Evolutionary conservation across 2,888 invertebrate species (phyloP), one percentile per base, ranked within the genome.

Genomic region (Loripinus fragilis): DNA sequence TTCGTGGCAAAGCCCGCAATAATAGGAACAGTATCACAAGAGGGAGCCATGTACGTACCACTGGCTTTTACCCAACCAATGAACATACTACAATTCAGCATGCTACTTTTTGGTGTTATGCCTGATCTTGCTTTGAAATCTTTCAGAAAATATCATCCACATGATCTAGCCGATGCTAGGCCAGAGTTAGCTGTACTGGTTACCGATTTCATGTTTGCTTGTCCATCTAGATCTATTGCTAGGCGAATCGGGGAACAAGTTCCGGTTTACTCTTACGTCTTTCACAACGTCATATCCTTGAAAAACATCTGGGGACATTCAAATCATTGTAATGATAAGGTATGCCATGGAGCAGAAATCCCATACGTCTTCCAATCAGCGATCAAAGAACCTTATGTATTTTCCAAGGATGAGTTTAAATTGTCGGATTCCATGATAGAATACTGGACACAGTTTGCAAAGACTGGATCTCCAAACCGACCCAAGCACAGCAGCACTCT

Each of bases 381-480:
- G 12, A 35, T 68, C 15, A 60, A 74, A 25, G 75, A 65, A n/a
- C 79, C 80, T 0, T 78, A 79, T 30, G 55, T 75, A n/a, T 81
- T 78, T 68, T 80, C 75, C 8, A 60, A 55, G 33, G 76, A 71
- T 20, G 87, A 86, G 20, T 76, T 78, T 20, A 64, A 71, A 0
- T 33, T 89, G 2, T 82, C 85, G 33, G 74, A 76, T 25, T 72
- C 75, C 35, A 76, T 88, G 73, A 80, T 86, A 28, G 65, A 71
- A 8, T 88, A 88, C 76, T 90, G 90, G 89, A 85, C 88, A 33
- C 90, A 87, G 74, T 91, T 91, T 72, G 90, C 89, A 10, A 90
- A 89, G 77, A 76, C 83, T 45, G 89, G 88, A 76, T 80, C 84
- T 64, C 87, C 87, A 15, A 87, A 87, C 42, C 42, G 35, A 30